Evolutionary conservation across 2,113 vertebrate genomes (phyloP).

Genomic region (Pipra filicauda): DNA sequence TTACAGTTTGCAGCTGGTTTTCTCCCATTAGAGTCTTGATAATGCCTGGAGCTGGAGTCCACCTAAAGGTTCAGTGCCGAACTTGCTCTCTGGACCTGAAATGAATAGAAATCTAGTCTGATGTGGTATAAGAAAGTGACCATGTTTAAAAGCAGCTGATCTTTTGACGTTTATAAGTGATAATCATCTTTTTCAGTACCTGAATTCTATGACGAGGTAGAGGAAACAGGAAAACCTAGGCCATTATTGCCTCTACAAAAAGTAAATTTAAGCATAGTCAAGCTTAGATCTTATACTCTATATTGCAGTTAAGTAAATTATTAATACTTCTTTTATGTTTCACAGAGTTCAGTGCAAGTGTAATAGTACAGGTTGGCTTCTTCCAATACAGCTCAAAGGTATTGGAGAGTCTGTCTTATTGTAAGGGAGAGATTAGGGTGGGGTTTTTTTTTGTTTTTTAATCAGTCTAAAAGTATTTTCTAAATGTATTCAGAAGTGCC

Average conservation of each 20-base stretch:
- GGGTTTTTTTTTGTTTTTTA: background rate
- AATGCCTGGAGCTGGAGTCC: background rate
- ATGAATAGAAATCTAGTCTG: background rate
- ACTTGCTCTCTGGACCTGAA: background rate
- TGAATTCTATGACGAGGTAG: background rate
- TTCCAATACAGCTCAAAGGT: background rate
- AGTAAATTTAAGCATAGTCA: background rate
- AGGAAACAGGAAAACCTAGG: background rate
- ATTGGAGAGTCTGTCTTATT: background rate
- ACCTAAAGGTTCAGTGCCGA: background rate
- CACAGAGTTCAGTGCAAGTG: background rate
- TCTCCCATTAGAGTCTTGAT: background rate
- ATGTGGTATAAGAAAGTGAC: background rate
- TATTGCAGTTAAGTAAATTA: background rate
- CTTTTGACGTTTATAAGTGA: accelerated
- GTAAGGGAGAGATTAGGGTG: background rate
- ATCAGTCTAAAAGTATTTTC: background rate
- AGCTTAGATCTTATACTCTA: accelerated
- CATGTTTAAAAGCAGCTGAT: background rate
- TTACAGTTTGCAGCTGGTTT: background rate
- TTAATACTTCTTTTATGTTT: background rate
- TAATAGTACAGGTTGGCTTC: background rate
- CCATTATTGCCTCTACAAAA: background rate
- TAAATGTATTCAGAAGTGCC: background rate
- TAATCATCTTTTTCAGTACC: background rate